phyloP scores from a whole-genome alignment of 2,113 vertebrate species.

The Platanista minor region DNA sequence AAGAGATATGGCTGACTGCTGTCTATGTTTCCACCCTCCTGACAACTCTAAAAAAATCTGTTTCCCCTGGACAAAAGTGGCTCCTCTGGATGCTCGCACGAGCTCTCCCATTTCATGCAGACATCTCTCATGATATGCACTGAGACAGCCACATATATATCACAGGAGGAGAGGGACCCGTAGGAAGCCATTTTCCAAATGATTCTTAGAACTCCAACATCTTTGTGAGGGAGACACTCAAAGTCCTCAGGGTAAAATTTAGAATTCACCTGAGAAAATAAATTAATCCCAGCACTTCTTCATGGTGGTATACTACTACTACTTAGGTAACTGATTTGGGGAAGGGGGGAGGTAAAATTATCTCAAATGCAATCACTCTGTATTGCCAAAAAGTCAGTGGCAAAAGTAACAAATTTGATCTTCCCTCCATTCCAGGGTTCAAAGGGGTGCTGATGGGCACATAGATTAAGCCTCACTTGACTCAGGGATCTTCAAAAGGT shows the following conservation, averaged over 20 bases:
- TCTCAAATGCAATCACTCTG: conserved; percentile 48
- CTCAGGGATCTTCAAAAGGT: background rate
- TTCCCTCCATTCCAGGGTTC: background rate
- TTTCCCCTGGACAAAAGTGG: background rate
- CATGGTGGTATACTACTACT: conserved; percentile 56
- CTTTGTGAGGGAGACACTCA: conserved; percentile 67
- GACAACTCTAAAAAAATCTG: conserved; percentile 13
- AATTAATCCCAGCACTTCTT: conserved; percentile 68
- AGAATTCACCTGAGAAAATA: conserved; percentile 60
- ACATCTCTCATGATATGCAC: background rate
- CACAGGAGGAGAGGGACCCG: too few species aligned
- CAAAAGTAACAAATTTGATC: background rate
- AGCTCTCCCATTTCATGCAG: background rate
- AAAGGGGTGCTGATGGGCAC: background rate
- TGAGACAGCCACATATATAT: background rate
- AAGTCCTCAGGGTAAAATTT: conserved; percentile 56
- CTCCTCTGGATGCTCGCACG: background rate
- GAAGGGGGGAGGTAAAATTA: background rate
- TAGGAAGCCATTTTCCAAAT: background rate
- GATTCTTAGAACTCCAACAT: background rate
- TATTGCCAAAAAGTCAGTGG: background rate
- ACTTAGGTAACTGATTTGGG: conserved; percentile 45
- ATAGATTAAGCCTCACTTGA: background rate
- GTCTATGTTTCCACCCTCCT: background rate
- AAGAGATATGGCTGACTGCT: background rate